phyloP scores from a whole-genome alignment of 2,888 invertebrate species.

The Campoletis raptor region DNA sequence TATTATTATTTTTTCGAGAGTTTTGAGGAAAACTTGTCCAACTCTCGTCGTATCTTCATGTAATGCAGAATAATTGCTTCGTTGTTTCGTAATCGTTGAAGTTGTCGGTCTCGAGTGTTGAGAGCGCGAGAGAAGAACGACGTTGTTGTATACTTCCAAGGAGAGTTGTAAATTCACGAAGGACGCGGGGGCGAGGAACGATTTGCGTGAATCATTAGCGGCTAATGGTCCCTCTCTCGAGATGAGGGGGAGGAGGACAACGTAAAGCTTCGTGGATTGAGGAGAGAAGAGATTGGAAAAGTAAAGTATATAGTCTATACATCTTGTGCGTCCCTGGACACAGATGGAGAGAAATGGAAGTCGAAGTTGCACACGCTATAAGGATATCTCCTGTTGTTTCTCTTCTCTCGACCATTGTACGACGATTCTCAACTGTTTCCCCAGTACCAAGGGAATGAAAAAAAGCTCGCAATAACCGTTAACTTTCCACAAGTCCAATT shows the following conservation, averaged over 20 bases:
- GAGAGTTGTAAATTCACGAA: slow-evolving; percentile 63
- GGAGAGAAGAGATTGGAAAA: slow-evolving; percentile 35
- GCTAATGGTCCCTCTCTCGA: slow-evolving; percentile 66
- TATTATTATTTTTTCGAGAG: not conserved
- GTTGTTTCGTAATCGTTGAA: slow-evolving; percentile 63
- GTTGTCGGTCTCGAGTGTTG: slow-evolving; percentile 35
- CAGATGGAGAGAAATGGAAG: slow-evolving; percentile 33
- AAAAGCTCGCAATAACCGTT: not conserved
- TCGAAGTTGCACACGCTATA: slow-evolving; percentile 27
- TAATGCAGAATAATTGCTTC: slow-evolving; percentile 59
- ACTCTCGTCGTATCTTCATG: slow-evolving; percentile 25
- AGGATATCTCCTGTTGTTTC: slow-evolving; percentile 26
- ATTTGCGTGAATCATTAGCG: slow-evolving; percentile 79
- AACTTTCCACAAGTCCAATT: slow-evolving; percentile 5
- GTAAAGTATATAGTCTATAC: slow-evolving; percentile 65
- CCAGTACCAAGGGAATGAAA: not conserved
- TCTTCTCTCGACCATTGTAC: slow-evolving; percentile 33
- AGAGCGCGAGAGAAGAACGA: slow-evolving; percentile 47
- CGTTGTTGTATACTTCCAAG: slow-evolving; percentile 25
- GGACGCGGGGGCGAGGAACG: slow-evolving; percentile 69
- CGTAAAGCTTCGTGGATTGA: slow-evolving; percentile 12
- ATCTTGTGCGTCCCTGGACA: slow-evolving; percentile 69
- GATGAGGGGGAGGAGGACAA: slow-evolving; percentile 29
- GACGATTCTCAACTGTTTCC: slow-evolving; percentile 16
- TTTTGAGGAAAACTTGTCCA: slow-evolving; percentile 33